A percentile compares a stretch with the other conserved stretches of the same genome.
Evolutionary conservation across 2,113 vertebrate species (phyloP).

Genomic region (Agapornis roseicollis): DNA sequence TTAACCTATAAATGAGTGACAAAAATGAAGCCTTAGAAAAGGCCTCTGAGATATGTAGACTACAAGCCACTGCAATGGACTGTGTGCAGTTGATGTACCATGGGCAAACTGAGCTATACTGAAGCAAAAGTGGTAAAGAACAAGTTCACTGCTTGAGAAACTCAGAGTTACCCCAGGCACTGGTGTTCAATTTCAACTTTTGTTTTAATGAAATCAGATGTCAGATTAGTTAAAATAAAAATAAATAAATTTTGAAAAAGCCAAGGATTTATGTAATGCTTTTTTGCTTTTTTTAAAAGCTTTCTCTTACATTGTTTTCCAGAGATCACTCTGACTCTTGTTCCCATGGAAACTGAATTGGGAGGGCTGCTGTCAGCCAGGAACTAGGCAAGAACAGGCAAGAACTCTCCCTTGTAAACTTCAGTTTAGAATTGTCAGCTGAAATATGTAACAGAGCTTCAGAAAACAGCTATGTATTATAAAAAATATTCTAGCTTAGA

Average conservation of each 20-base stretch:
- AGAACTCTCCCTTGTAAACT: constrained; percentile 20
- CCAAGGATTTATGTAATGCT: constrained; percentile 53
- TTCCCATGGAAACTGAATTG: constrained; percentile 67
- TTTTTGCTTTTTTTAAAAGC: constrained; percentile 49
- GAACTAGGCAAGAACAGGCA: not conserved
- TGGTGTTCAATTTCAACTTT: not conserved
- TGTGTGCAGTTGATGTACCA: not conserved
- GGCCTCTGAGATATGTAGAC: not conserved
- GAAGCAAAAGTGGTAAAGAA: not conserved
- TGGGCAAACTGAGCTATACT: not conserved
- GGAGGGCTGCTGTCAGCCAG: constrained; percentile 36
- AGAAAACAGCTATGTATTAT: not conserved
- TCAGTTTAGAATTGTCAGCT: not conserved
- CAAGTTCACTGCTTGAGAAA: not conserved
- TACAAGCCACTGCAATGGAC: not conserved
- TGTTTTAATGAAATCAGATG: constrained; percentile 37
- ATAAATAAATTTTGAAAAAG: not conserved
- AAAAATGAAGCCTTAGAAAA: not conserved
- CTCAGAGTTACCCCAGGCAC: not conserved
- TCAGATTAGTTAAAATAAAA: not conserved
- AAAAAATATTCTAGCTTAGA: not conserved
- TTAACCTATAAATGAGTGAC: not conserved
- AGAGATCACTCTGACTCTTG: constrained; percentile 2
- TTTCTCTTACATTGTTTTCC: constrained; percentile 48
- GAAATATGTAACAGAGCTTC: not conserved